These are phyloP conservation scores for Esox lucius DNA, from an alignment of 2,797 vertebrate genomes.

Conservation along the genomic window DNA sequence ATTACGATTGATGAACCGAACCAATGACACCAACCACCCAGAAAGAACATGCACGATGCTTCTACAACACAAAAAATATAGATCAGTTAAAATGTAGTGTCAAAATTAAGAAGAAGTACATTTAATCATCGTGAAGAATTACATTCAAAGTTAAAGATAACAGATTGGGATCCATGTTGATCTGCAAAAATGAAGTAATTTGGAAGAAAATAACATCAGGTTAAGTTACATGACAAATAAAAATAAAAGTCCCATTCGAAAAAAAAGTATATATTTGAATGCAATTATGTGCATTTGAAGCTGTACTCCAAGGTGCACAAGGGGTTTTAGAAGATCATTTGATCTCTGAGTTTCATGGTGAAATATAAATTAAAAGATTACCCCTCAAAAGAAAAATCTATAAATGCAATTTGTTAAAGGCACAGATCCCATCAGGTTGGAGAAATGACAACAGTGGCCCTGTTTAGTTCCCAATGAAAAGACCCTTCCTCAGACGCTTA, in stretches of 20 bases:
- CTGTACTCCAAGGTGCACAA: constrained; percentile 59
- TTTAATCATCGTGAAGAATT: constrained; percentile 36
- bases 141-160: constrained; percentile 65
- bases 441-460: constrained; percentile 64
- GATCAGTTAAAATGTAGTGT: constrained; percentile 32
- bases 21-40: constrained; percentile 65
- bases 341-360: constrained; percentile 57
- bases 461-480: constrained; percentile 62
- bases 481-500: constrained; percentile 21
- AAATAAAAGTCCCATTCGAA: constrained; percentile 68
- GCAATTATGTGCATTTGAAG: constrained; percentile 75
- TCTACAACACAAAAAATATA: constrained; percentile 41
- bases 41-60: constrained; percentile 53
- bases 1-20: constrained; percentile 66
- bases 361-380: constrained; percentile 73
- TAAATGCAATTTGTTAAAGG: constrained; percentile 71
- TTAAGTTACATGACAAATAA: constrained; percentile 73
- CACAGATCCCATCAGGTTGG: constrained; percentile 55
- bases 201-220: constrained; percentile 58
- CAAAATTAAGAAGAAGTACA: too few relatives aligned
- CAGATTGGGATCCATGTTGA: constrained; percentile 54
- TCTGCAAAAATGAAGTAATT: constrained; percentile 71
- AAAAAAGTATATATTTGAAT: constrained; percentile 75
- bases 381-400: constrained; percentile 79
- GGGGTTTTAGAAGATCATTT: constrained; percentile 69